Evolutionary conservation across 2,888 invertebrate genomes (phyloP).

Genomic region (Noctua janthe): DNA sequence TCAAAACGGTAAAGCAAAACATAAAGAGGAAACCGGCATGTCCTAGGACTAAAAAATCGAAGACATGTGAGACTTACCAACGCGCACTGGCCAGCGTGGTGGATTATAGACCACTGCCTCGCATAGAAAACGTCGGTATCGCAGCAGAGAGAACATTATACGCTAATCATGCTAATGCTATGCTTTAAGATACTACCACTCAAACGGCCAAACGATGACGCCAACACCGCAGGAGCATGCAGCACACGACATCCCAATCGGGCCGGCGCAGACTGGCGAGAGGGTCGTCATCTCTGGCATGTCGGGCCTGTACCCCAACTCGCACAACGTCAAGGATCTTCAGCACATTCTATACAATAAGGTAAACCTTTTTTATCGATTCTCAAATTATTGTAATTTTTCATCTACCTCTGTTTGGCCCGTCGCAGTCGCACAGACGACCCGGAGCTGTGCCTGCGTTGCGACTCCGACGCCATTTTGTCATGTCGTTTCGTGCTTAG

Average conservation of each 20-base stretch:
- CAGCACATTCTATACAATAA: conserved; percentile 77
- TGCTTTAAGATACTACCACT: background rate
- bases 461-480: background rate
- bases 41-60: background rate
- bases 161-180: background rate
- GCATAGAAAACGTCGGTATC: background rate
- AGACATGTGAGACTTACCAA: background rate
- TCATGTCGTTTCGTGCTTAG: background rate
- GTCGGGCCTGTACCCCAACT: conserved; percentile 74
- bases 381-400: background rate
- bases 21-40: background rate
- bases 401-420: background rate
- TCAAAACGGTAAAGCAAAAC: background rate
- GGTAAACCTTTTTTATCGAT: conserved; percentile 63
- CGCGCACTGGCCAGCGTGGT: too few species aligned
- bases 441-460: background rate
- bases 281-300: conserved; percentile 77
- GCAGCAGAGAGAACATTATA: background rate
- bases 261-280: conserved; percentile 46
- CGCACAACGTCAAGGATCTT: conserved; percentile 72
- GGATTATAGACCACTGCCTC: background rate
- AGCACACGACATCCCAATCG: background rate
- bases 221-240: conserved; percentile 49
- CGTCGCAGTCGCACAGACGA: background rate
- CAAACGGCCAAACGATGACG: conserved; percentile 35